These are phyloP conservation scores for Synergus laeviventris DNA, from an alignment of 2,888 invertebrate genomes.

Conservation along the genomic window DNA sequence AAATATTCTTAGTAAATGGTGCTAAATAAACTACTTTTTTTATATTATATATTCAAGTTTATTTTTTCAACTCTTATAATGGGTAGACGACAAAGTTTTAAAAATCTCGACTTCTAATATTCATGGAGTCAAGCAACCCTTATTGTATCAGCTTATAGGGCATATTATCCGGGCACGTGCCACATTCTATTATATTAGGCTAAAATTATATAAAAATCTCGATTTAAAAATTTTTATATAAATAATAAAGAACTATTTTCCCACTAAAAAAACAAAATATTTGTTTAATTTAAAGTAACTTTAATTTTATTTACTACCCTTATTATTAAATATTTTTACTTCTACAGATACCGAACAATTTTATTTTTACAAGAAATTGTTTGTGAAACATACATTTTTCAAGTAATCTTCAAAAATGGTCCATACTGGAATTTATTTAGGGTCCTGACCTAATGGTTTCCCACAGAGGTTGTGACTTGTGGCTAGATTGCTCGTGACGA, in stretches of 20 bases:
- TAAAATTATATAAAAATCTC: not conserved
- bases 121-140: constrained; percentile 10
- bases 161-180: constrained; percentile 27
- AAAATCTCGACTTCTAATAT: not conserved
- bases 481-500: constrained; percentile 62
- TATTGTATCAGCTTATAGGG: constrained; percentile 24
- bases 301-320: too few relatives aligned
- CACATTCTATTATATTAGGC: not conserved
- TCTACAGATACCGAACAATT: not conserved
- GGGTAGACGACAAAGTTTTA: not conserved
- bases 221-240: not conserved
- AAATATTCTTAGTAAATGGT: not conserved
- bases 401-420: not conserved
- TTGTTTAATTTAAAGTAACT: too few relatives aligned
- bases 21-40: not conserved
- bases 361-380: not conserved
- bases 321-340: too few relatives aligned
- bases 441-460: constrained; percentile 59
- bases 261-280: not conserved
- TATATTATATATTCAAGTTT: not conserved
- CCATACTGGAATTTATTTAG: not conserved
- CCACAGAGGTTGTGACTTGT: constrained; percentile 59
- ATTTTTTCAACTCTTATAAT: not conserved
- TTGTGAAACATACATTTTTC: not conserved
- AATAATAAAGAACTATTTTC: not conserved